A percentile compares a stretch with the other conserved stretches of the same genome.
Conservation (phyloP, 37 sponge, comb jelly and placozoan species). For the Tethya wilhelma region DNA sequence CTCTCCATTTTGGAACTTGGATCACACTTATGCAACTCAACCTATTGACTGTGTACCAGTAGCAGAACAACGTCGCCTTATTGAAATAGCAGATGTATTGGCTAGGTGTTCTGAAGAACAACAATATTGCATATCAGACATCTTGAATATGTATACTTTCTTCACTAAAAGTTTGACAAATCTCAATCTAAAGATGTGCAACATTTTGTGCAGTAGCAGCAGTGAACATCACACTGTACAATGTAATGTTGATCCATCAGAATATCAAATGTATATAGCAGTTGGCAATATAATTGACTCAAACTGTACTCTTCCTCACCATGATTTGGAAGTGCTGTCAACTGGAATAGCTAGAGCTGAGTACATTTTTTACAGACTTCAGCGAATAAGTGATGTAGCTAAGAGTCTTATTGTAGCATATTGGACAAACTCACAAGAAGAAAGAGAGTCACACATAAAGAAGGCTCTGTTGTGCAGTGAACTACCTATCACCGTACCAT, state of each 20-base stretch:
- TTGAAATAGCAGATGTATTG: constrained; percentile 3
- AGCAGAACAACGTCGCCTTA: neutral
- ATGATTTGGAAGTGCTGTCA: neutral
- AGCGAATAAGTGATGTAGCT: neutral
- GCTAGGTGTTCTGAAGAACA: constrained; percentile 1
- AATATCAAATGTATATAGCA: neutral
- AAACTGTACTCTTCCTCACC: neutral
- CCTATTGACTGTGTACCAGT: neutral
- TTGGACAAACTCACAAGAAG: neutral
- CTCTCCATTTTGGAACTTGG: constrained; percentile 1
- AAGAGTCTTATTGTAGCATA: neutral
- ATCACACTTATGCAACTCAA: neutral
- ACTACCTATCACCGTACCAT: neutral
- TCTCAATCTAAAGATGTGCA: neutral
- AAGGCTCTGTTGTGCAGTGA: neutral
- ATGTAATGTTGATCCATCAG: neutral
- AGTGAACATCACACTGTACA: neutral
- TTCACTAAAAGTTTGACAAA: neutral
- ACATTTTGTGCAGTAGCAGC: neutral
- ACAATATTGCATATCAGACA: constrained; percentile 1
- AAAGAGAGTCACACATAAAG: neutral
- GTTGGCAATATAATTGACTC: neutral
- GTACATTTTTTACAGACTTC: neutral
- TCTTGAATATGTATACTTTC: neutral
- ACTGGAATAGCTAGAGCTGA: neutral